phyloP scores from a whole-genome alignment of 2,113 vertebrate species.

The Toxostoma redivivum region DNA sequence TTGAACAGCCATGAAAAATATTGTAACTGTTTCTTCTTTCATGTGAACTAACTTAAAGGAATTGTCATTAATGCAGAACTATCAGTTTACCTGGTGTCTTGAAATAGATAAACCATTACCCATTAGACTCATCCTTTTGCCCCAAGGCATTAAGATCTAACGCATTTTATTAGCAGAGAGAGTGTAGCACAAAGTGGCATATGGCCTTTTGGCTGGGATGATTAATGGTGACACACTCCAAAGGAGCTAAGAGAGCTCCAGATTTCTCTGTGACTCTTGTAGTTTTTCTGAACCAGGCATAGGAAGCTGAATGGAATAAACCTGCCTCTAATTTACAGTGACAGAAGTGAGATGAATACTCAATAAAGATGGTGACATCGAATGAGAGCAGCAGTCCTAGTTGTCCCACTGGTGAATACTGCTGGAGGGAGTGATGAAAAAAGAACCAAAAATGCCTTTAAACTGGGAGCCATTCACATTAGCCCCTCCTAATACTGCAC shows the following conservation, averaged over 20 bases:
- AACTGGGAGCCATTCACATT: not conserved
- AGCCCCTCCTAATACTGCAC: not conserved
- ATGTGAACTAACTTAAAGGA: not conserved
- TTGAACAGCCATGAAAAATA: not conserved
- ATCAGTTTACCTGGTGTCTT: not conserved
- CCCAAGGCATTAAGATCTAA: not conserved
- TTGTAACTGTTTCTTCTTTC: not conserved
- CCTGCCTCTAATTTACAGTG: not conserved
- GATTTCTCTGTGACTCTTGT: not conserved
- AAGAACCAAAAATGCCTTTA: not conserved
- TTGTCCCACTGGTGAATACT: not conserved
- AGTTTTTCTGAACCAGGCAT: not conserved
- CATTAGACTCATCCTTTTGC: not conserved
- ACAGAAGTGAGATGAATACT: not conserved
- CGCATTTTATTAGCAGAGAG: not conserved
- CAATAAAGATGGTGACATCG: not conserved
- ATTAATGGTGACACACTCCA: conserved; percentile 20
- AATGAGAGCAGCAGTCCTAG: not conserved
- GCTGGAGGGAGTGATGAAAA: not conserved
- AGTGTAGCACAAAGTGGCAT: conserved; percentile 2
- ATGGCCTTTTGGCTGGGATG: conserved; percentile 17
- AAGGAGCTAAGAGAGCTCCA: not conserved
- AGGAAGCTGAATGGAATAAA: not conserved
- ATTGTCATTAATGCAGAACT: not conserved
- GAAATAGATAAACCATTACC: conserved; percentile 6